Percentiles rank a stretch among this genome's conserved stretches.
phyloP scores from a whole-genome alignment of 2,888 invertebrate species.

The Ophonus ardosiacus region DNA sequence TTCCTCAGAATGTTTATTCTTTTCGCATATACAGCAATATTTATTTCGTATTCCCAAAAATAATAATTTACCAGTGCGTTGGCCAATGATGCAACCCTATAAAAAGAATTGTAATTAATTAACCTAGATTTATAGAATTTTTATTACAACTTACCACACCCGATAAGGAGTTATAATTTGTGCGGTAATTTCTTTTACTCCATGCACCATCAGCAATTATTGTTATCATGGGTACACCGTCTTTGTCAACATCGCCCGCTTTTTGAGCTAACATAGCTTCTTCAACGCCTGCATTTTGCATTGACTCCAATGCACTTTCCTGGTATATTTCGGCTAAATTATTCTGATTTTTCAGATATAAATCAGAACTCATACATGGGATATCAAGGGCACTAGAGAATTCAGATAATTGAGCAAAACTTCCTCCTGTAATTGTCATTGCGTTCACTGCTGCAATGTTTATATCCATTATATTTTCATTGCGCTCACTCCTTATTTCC shows the following conservation, averaged over 20 bases:
- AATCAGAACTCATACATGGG: constrained; percentile 49
- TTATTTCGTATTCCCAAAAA: too few species aligned
- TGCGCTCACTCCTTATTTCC: background rate
- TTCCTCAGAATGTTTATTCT: too few species aligned
- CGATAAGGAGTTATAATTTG: constrained; percentile 4
- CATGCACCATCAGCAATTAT: too few species aligned
- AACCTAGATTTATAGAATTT: too few species aligned
- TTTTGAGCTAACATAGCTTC: constrained; percentile 40
- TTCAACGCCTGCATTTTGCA: constrained; percentile 47
- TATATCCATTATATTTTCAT: background rate
- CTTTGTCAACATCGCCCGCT: background rate
- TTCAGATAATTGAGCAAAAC: constrained; percentile 56
- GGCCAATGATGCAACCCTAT: too few species aligned
- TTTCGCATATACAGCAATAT: too few species aligned
- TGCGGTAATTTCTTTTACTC: background rate
- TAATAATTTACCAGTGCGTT: constrained; percentile 63
- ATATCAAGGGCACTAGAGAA: constrained; percentile 53
- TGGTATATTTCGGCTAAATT: background rate
- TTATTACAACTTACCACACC: background rate
- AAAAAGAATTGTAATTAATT: too few species aligned
- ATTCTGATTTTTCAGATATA: constrained; percentile 31
- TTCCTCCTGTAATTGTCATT: constrained; percentile 43
- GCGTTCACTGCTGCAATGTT: constrained; percentile 43
- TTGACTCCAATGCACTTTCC: constrained; percentile 53
- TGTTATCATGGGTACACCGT: too few species aligned